phyloP scores from a whole-genome alignment of 2,797 vertebrate species.

The Sebastes goodei region DNA sequence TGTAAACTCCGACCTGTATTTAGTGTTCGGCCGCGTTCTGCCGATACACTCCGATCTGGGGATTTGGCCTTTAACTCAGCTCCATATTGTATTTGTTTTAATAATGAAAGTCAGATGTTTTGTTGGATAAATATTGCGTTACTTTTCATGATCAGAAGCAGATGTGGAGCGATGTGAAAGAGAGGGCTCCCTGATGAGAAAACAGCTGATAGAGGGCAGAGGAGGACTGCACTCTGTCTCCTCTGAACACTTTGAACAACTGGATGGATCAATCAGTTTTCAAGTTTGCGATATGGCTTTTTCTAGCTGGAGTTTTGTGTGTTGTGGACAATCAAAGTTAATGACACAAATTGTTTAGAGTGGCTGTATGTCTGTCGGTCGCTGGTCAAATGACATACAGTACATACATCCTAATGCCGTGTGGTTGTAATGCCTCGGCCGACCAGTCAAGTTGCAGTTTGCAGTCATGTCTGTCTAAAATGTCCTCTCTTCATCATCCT shows the following conservation, averaged over 20 bases:
- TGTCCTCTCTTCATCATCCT: no score
- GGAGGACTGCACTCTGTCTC: background rate
- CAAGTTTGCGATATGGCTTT: background rate
- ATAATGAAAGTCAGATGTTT: conserved; percentile 39
- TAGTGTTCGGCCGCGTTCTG: conserved; percentile 4
- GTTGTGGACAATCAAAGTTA: no score
- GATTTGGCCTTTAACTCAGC: conserved; percentile 40
- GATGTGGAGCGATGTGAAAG: conserved; percentile 44
- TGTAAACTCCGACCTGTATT: conserved; percentile 61
- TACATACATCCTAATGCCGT: background rate
- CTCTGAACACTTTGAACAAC: background rate
- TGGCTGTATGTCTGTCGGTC: background rate
- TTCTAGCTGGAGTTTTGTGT: background rate
- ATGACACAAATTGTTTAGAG: background rate
- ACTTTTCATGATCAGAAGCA: conserved; percentile 53
- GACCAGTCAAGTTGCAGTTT: no score
- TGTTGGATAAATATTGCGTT: conserved; percentile 31
- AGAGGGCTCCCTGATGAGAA: background rate
- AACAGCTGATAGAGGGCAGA: conserved; percentile 23
- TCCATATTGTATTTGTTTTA: conserved; percentile 34
- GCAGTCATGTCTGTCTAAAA: no score
- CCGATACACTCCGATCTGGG: conserved; percentile 7
- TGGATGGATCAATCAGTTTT: background rate
- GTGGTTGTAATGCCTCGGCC: no score
- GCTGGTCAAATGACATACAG: background rate